Percentiles rank a stretch among this genome's conserved stretches.
phyloP scores from a whole-genome alignment of 2,797 vertebrate species.

The Peromyscus nudipes region DNA sequence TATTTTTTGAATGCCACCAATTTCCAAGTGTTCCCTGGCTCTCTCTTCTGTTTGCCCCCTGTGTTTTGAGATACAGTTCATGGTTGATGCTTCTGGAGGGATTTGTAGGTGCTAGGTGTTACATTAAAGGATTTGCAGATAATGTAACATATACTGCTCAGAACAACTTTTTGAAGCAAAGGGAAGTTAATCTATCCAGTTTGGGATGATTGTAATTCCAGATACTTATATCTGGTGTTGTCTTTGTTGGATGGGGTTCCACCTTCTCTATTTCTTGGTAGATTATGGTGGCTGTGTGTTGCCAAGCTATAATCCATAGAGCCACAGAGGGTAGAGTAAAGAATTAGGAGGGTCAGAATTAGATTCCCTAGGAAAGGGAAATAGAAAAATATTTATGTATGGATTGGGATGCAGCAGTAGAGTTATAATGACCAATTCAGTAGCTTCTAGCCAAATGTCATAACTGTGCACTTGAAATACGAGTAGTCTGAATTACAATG shows the following conservation, averaged over 20 bases:
- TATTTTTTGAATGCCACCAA: background rate
- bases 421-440: background rate
- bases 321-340: too few species aligned
- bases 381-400: too few species aligned
- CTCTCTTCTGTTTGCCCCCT: constrained; percentile 2
- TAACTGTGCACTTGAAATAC: background rate
- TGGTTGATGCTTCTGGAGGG: constrained; percentile 1
- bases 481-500: background rate
- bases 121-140: constrained; percentile 4
- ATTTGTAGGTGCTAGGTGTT: background rate
- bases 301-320: too few species aligned
- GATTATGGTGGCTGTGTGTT: too few species aligned
- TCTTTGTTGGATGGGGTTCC: too few species aligned
- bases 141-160: background rate
- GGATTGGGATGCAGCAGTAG: background rate
- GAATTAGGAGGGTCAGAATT: too few species aligned
- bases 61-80: constrained; percentile 55
- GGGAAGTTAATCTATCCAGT: background rate
- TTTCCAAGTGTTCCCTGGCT: background rate
- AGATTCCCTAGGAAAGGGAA: too few species aligned
- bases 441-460: background rate
- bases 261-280: too few species aligned
- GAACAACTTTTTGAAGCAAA: background rate
- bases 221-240: too few species aligned
- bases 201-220: too few species aligned